Evolutionary conservation across 1,140 invertebrate genomes (phyloP).

Genomic region (Linepithema humile): DNA sequence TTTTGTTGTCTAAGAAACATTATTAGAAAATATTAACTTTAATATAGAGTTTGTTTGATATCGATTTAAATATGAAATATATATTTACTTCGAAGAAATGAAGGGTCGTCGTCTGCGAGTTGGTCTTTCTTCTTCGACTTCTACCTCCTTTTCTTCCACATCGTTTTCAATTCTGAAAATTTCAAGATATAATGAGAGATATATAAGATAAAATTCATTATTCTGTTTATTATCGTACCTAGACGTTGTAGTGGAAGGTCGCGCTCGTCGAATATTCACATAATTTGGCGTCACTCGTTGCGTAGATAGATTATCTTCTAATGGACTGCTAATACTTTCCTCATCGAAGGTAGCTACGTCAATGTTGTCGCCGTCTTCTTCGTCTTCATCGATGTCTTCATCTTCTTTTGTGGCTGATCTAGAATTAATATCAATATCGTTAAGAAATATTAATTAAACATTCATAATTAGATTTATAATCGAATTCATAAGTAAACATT

Average conservation of each 20-base stretch:
- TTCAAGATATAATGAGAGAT: neutral
- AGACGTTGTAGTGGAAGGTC: constrained; percentile 84
- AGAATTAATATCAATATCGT: neutral
- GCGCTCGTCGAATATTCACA: constrained; percentile 87
- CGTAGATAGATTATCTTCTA: constrained; percentile 79
- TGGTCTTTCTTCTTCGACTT: constrained; percentile 63
- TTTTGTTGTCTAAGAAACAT: constrained; percentile 32
- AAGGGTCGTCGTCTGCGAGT: constrained; percentile 62
- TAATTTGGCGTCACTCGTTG: constrained; percentile 85
- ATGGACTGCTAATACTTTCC: constrained; percentile 71
- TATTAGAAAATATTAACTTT: neutral
- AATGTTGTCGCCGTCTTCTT: constrained; percentile 79
- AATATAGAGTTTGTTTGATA: neutral
- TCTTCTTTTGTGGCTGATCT: constrained; percentile 71
- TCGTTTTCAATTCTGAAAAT: constrained; percentile 73
- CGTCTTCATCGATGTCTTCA: constrained; percentile 77
- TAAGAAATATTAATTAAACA: neutral
- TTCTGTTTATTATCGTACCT: constrained; percentile 50
- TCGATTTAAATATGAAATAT: neutral
- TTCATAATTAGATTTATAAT: constrained; percentile 4
- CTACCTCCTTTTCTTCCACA: constrained; percentile 72
- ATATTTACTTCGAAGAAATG: constrained; percentile 34
- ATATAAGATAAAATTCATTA: constrained; percentile 7
- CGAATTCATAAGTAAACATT: neutral
- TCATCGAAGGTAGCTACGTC: constrained; percentile 75